Base-by-base conservation (phyloP, 2,888 invertebrate species). In the Notodonta dromedarius region DNA sequence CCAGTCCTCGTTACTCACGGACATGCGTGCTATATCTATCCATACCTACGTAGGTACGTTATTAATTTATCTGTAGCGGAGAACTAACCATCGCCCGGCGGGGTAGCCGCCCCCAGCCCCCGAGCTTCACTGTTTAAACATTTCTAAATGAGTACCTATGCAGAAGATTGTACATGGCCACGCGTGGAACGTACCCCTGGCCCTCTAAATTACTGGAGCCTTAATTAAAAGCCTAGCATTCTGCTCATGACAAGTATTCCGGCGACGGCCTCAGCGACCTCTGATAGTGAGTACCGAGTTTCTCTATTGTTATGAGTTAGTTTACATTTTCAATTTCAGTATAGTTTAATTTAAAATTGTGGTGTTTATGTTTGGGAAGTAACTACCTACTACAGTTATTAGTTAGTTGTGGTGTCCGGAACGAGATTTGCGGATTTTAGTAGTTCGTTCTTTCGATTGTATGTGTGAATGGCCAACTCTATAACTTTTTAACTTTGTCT, bases 191-290 rank as follows among this genome's bases (percentile, higher is more conserved):
- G 66, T 64, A 71, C 78, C 82, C 86, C 83, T 78, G 84, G 84
- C 88, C 86, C 86, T 87, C 86, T 91, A 91, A 93, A 92, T 92
- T 93, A 93, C 93, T 89, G 77, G 81, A 83, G 89, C 88, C 88
- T 93, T 93, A 93, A 93, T 93, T 93, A 93, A 93, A 93, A 91
- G 88, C 90, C 86, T 84, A 88, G 90, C 86, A 91, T 92, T 90
- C 89, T 89, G 91, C 86, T 88, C 90, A 90, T 90, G 93, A 91
- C 92, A 93, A 93, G 91, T 92, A 92, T 93, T 88, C 84, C 83
- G 84, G 85, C 79, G 74, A 80, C 82, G 84, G 78, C 79, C 83
- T 80, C 70, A 65, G 67, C 67, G 85, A 84, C 84, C 87, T 85
- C 82, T 80, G 83, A 84, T 85, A 83, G 80, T 76, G 71, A 66